A percentile compares a stretch with the other conserved stretches of the same genome.
Evolutionary conservation across 2,888 invertebrate species (phyloP).

Genomic region (Myathropa florea): DNA sequence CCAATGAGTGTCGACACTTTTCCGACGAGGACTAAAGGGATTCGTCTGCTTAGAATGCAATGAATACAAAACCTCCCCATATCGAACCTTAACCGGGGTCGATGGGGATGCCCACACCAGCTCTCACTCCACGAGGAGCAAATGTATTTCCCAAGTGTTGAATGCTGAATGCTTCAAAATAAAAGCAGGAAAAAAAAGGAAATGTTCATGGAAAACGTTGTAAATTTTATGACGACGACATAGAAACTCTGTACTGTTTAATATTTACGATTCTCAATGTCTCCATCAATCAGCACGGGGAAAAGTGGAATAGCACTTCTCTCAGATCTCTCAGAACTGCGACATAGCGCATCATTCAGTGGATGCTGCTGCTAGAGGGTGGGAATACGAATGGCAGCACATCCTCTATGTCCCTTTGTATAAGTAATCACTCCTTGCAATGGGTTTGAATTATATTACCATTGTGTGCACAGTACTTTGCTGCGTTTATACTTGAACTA

Average conservation of each 20-base stretch:
- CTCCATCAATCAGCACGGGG: slow-evolving; percentile 66
- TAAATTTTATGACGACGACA: slow-evolving; percentile 62
- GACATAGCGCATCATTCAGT: slow-evolving; percentile 41
- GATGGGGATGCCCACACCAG: background rate
- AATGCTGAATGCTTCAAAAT: slow-evolving; percentile 59
- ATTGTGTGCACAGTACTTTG: slow-evolving; percentile 67
- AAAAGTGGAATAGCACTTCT: slow-evolving; percentile 56
- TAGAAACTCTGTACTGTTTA: slow-evolving; percentile 52
- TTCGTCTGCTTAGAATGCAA: slow-evolving; percentile 61
- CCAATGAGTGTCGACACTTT: slow-evolving; percentile 57
- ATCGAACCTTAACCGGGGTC: background rate
- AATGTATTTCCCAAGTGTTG: slow-evolving; percentile 32
- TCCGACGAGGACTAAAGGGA: slow-evolving; percentile 45
- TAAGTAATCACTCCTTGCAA: slow-evolving; percentile 64
- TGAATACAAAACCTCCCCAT: slow-evolving; percentile 36
- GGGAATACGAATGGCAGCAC: slow-evolving; percentile 62
- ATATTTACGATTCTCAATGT: slow-evolving; percentile 70
- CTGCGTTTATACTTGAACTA: slow-evolving; percentile 62
- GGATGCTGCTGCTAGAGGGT: slow-evolving; percentile 34
- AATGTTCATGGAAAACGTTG: slow-evolving; percentile 33
- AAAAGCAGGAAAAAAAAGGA: slow-evolving; percentile 27
- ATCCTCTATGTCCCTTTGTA: slow-evolving; percentile 59
- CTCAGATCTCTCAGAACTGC: slow-evolving; percentile 36
- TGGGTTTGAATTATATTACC: slow-evolving; percentile 69
- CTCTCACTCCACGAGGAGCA: background rate